A percentile compares a stretch with the other conserved stretches of the same genome.
These are phyloP conservation scores for Turritopsis rubra DNA, from an alignment of 30 jellyfish, hydroid and myxozoan species.

Conservation along the genomic window DNA sequence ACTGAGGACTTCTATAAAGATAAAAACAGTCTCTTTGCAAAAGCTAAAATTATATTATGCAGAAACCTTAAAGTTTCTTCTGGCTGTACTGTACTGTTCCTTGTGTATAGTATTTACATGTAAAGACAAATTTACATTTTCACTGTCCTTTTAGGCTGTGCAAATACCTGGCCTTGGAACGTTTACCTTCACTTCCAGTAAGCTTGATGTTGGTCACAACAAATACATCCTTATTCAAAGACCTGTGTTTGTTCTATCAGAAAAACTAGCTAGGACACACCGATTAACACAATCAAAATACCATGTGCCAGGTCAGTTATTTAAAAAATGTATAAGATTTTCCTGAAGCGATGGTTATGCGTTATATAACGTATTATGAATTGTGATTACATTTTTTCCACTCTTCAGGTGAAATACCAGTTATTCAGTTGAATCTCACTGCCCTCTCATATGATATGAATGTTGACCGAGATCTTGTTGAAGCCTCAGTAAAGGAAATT, in stretches of 20 bases:
- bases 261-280: conserved; percentile 74
- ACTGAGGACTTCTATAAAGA: too few relatives aligned
- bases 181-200: conserved; percentile 76
- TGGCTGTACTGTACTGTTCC: too few relatives aligned
- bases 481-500: conserved; percentile 82
- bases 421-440: conserved; percentile 68
- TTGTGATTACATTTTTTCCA: not conserved
- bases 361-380: not conserved
- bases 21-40: too few relatives aligned
- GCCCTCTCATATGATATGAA: conserved; percentile 57
- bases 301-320: conserved; percentile 38
- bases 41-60: too few relatives aligned
- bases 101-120: too few relatives aligned
- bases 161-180: conserved; percentile 86
- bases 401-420: conserved; percentile 77
- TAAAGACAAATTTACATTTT: too few relatives aligned
- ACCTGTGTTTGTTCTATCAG: conserved; percentile 85
- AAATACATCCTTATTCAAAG: conserved; percentile 66
- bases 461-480: conserved; percentile 80
- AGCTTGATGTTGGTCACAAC: conserved; percentile 84
- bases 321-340: not conserved
- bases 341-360: not conserved
- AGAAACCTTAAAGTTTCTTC: too few relatives aligned
- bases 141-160: conserved; percentile 67
- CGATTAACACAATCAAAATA: conserved; percentile 54